Conservation (phyloP, 1,140 invertebrate species). For the Diprion similis region DNA sequence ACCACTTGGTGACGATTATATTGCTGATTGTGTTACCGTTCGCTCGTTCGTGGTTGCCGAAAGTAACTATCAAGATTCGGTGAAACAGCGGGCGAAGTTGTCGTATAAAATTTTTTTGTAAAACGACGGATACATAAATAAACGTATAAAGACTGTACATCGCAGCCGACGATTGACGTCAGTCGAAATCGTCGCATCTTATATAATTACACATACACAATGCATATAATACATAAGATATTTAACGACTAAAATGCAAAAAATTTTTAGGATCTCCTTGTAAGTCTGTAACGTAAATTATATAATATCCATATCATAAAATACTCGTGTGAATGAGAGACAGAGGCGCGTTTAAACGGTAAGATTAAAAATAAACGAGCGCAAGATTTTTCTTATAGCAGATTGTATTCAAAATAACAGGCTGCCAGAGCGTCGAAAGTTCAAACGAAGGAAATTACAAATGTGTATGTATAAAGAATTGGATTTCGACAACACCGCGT, state of each 20-base stretch:
- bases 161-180: neutral
- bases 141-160: no score
- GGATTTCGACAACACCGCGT: neutral
- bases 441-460: neutral
- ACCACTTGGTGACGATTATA: no score
- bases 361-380: neutral
- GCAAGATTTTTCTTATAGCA: neutral
- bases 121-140: no score
- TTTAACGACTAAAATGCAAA: neutral
- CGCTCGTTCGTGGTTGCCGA: no score
- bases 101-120: no score
- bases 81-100: no score
- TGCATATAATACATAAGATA: neutral
- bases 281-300: no score
- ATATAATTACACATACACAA: no score
- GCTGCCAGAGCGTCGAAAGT: neutral
- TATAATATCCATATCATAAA: no score
- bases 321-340: no score
- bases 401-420: neutral
- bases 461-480: neutral
- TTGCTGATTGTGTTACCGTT: no score
- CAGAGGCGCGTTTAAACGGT: neutral
- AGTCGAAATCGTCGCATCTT: neutral
- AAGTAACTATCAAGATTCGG: no score
- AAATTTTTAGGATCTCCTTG: neutral